These are phyloP conservation scores for Siniperca undulata DNA, from an alignment of 2,797 vertebrate genomes.

Conservation along the genomic window DNA sequence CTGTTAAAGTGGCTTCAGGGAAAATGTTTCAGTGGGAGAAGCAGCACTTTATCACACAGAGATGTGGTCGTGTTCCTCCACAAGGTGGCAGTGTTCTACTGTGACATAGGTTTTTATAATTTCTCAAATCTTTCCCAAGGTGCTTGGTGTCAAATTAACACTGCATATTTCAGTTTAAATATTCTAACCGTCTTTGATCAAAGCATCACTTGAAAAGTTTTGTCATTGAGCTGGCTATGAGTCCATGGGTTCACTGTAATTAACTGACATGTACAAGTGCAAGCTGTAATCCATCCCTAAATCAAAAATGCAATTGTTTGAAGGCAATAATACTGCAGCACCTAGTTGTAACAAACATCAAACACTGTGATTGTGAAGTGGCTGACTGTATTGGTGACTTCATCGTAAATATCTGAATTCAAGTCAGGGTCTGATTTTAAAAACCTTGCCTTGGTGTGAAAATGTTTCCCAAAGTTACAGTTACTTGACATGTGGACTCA, in stretches of 20 bases:
- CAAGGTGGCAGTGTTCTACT: constrained; percentile 75
- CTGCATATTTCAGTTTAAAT: constrained; percentile 61
- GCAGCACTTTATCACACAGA: constrained; percentile 52
- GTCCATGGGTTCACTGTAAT: constrained; percentile 17
- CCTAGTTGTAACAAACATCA: constrained; percentile 22
- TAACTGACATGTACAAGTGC: constrained; percentile 26
- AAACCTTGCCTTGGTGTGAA: constrained; percentile 35
- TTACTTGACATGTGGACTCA: constrained; percentile 63
- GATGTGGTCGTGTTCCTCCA: constrained; percentile 47
- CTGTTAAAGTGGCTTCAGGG: constrained; percentile 50
- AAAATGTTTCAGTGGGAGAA: constrained; percentile 30
- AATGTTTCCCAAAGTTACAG: constrained; percentile 55
- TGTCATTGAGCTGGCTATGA: constrained; percentile 5
- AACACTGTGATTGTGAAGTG: constrained; percentile 37
- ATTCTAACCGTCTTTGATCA: constrained; percentile 26
- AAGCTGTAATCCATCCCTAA: constrained; percentile 30
- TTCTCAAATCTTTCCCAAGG: constrained; percentile 38
- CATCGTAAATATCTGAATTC: constrained; percentile 36
- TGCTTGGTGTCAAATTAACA: constrained; percentile 65
- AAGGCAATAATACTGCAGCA: constrained; percentile 64
- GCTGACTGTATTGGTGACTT: constrained; percentile 22
- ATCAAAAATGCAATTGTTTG: constrained; percentile 29
- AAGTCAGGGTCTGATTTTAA: constrained; percentile 46
- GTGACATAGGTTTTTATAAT: constrained; percentile 24
- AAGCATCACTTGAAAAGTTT: constrained; percentile 15